These are phyloP conservation scores for Drosophila santomea DNA, from an alignment of 1,140 invertebrate genomes.

Conservation along the genomic window DNA sequence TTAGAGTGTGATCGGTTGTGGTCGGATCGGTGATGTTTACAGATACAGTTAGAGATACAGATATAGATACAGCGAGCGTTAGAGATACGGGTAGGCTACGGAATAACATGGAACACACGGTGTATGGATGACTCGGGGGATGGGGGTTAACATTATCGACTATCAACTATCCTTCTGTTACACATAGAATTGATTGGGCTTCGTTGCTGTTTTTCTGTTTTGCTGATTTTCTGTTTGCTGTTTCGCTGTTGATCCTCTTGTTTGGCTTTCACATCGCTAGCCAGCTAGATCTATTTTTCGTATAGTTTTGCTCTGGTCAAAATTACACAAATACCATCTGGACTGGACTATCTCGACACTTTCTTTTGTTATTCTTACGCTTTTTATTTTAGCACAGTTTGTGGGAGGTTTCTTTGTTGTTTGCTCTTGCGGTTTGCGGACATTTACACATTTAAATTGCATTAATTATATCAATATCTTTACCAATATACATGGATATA, in stretches of 20 bases:
- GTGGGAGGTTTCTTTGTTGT: conserved; percentile 69
- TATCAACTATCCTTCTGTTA: conserved; percentile 15
- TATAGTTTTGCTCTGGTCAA: conserved; percentile 79
- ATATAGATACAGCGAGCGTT: conserved; percentile 34
- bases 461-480: conserved; percentile 41
- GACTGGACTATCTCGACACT: conserved; percentile 54
- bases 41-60: conserved; percentile 46
- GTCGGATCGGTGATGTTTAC: conserved; percentile 48
- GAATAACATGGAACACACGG: conserved; percentile 22
- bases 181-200: conserved; percentile 23
- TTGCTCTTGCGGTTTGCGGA: conserved; percentile 28
- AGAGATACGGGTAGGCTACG: conserved; percentile 24
- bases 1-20: conserved; percentile 45
- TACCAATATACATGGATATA: conserved; percentile 56
- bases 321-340: conserved; percentile 78
- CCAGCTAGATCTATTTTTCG: conserved; percentile 61
- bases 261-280: conserved; percentile 34
- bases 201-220: conserved; percentile 10
- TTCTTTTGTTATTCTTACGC: conserved; percentile 37
- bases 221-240: background rate
- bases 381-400: conserved; percentile 76
- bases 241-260: conserved; percentile 25
- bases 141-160: conserved; percentile 24
- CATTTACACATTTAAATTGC: conserved; percentile 31
- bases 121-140: conserved; percentile 15